phyloP scores from a whole-genome alignment of 64 coral and sea anemone species.

The Montipora sp. region DNA sequence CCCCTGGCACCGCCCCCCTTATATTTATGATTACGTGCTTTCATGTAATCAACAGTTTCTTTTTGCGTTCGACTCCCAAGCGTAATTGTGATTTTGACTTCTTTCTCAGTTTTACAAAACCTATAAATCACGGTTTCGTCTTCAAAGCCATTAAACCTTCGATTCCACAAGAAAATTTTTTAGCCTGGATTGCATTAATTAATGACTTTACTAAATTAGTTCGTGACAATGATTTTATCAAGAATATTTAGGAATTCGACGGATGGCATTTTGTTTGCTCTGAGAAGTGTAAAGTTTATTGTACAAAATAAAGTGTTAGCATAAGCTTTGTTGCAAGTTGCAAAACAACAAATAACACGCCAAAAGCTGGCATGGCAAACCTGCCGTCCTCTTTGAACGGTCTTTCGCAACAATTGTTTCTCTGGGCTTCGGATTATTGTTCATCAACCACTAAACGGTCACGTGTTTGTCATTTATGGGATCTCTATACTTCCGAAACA shows the following conservation, averaged over 20 bases:
- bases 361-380: background rate
- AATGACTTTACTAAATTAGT: background rate
- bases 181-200: no score
- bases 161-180: no score
- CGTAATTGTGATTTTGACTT: no score
- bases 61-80: no score
- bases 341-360: background rate
- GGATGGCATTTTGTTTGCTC: conserved; percentile 35
- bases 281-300: background rate
- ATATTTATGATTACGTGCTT: no score
- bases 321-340: background rate
- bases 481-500: background rate
- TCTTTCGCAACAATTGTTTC: background rate
- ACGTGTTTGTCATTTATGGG: background rate
- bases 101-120: no score
- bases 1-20: background rate
- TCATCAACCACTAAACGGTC: background rate
- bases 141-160: no score
- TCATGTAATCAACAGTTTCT: no score
- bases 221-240: background rate
- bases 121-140: no score
- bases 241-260: background rate
- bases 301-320: conserved; percentile 1
- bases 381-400: background rate
- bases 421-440: background rate